phyloP scores from a whole-genome alignment of 2,797 vertebrate species.

The Anisognathus igniventris region DNA sequence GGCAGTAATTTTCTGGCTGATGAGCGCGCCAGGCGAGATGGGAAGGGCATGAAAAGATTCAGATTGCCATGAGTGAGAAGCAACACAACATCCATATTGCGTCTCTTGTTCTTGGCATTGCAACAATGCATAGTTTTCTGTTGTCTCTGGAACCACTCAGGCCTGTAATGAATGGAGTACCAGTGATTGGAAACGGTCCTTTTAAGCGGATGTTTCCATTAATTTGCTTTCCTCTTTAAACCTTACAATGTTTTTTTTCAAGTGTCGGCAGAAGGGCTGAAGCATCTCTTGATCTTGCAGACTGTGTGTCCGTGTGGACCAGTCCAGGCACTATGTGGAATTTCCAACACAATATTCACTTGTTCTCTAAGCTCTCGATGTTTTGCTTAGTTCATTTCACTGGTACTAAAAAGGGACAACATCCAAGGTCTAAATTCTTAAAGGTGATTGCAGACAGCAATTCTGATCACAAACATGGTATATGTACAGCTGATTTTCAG shows the following conservation, averaged over 20 bases:
- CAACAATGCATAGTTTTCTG: slow-evolving; percentile 70
- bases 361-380: slow-evolving; percentile 3
- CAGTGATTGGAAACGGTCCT: slow-evolving; percentile 76
- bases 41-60: slow-evolving; percentile 27
- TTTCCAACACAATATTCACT: slow-evolving; percentile 59
- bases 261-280: slow-evolving; percentile 71
- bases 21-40: not conserved
- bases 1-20: not conserved
- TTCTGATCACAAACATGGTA: not conserved
- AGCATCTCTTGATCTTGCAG: slow-evolving; percentile 72
- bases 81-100: slow-evolving; percentile 59
- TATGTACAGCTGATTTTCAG: not conserved
- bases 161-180: slow-evolving; percentile 78
- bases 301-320: slow-evolving; percentile 13
- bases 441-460: not conserved
- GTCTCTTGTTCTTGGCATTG: slow-evolving; percentile 76
- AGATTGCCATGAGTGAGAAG: slow-evolving; percentile 61
- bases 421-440: not conserved
- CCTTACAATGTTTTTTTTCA: slow-evolving; percentile 63
- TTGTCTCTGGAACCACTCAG: slow-evolving; percentile 80
- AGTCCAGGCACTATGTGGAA: slow-evolving; percentile 37
- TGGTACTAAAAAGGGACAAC: not conserved
- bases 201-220: slow-evolving; percentile 74
- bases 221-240: slow-evolving; percentile 75
- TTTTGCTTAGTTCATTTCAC: slow-evolving; percentile 23